Percentiles rank a stretch among this genome's conserved stretches.
Conservation (phyloP, 2,888 invertebrate genomes). For the Plusia festucae region DNA sequence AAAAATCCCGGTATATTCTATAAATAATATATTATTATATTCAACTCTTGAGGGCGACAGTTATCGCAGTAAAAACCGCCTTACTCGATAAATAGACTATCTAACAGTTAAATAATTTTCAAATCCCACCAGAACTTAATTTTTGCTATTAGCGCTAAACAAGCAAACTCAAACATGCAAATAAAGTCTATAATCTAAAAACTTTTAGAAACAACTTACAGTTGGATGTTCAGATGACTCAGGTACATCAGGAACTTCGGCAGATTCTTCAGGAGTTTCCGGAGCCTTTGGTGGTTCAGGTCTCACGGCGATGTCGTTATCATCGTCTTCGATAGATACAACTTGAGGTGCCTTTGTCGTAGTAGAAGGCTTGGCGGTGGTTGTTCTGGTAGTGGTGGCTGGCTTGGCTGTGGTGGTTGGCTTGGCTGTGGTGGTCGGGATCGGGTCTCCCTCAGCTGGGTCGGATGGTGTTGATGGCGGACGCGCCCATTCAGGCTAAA, state of each 20-base stretch:
- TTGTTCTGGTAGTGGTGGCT: no score
- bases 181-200: not conserved
- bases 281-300: constrained; percentile 61
- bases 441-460: constrained; percentile 84
- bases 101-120: no score
- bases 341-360: constrained; percentile 32
- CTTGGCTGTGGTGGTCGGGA: constrained; percentile 65
- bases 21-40: not conserved
- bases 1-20: not conserved
- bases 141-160: no score
- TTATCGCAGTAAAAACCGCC: no score
- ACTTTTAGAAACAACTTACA: constrained; percentile 59
- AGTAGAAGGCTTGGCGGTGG: no score
- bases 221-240: constrained; percentile 67
- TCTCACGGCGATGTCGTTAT: constrained; percentile 58
- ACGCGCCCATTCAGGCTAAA: constrained; percentile 94
- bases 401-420: constrained; percentile 27
- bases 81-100: no score
- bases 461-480: constrained; percentile 92
- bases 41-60: no score
- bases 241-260: constrained; percentile 62
- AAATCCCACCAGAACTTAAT: no score
- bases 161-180: no score
- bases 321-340: constrained; percentile 49
- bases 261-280: constrained; percentile 56